Conservation (phyloP, 1,140 invertebrate genomes). For the Eupristina koningsbergeri region DNA sequence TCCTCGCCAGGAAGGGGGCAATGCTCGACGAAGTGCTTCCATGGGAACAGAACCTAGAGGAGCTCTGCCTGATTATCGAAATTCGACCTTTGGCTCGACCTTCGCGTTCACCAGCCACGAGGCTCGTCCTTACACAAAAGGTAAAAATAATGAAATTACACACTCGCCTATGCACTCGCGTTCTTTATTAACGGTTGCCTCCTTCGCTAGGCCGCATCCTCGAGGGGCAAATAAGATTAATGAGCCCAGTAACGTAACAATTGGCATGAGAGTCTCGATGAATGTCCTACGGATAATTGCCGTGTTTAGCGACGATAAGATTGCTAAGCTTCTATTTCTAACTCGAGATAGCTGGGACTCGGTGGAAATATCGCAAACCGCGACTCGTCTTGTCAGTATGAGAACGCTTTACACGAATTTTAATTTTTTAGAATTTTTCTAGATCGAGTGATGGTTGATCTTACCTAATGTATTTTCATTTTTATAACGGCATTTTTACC, state of each 20-base stretch:
- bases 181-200: neutral
- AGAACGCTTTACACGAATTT: too few relatives aligned
- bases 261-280: neutral
- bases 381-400: neutral
- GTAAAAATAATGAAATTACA: neutral
- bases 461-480: neutral
- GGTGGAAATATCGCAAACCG: neutral
- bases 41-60: neutral
- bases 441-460: too few relatives aligned
- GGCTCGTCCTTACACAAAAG: neutral
- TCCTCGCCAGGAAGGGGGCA: neutral
- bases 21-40: neutral
- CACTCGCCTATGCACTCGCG: neutral
- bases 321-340: neutral
- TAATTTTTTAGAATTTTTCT: too few relatives aligned
- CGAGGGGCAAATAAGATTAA: neutral
- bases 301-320: neutral
- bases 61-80: neutral
- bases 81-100: neutral
- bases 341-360: neutral
- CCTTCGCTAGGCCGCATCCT: neutral
- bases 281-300: neutral
- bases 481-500: neutral
- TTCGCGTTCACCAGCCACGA: neutral
- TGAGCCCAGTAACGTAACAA: neutral